Base-by-base conservation (phyloP, 2,888 invertebrate genomes). In the Eristalis intricaria region DNA sequence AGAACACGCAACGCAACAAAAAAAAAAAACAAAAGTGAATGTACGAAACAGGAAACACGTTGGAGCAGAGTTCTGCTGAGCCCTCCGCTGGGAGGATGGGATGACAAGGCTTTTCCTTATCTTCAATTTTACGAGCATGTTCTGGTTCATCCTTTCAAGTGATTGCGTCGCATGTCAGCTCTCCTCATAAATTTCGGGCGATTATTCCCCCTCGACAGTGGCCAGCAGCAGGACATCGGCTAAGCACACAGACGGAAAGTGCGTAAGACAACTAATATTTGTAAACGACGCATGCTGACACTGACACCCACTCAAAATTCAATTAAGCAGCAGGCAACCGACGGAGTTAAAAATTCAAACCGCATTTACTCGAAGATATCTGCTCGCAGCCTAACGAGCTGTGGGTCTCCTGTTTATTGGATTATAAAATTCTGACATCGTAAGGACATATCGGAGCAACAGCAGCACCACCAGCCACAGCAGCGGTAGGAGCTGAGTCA, bases 301-400 rank as follows among this genome's bases (percentile, higher is more conserved):
- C 71, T 75, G 81, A 81, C 81, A 80, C 81, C 84, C 68, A 81
- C 71, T 84, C 75, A 81, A 68, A 81, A 76, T 84, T 84, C 81
- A 84, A 84, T 84, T 84, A 81, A 84, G 75, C 19, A 70, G 64
- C 74, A 56, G 65, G 61, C 69, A 60, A 61, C 66, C 22, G 23
- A 23, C 19, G 19, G 26, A 23, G 38, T 19, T 50, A 19, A 50
- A 50, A 50, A 50, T 50, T 50, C 50, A 50, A 50, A 50, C 26
- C 23, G 63, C 29, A 10, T 19, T 22, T 26, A 1, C 7, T 32
- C 13, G 22, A 50, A 26, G 15, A 50, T 50, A 19, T 19, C 19
- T 74, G 68, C 69, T 56, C 68, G 7, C 15, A 8, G 50, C 11
- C n/a, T 15, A 29, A 35, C 23, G 32, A 32, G 22, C 38, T 60